Conservation (phyloP, 2,888 invertebrate genomes). For the Merodon equestris region DNA sequence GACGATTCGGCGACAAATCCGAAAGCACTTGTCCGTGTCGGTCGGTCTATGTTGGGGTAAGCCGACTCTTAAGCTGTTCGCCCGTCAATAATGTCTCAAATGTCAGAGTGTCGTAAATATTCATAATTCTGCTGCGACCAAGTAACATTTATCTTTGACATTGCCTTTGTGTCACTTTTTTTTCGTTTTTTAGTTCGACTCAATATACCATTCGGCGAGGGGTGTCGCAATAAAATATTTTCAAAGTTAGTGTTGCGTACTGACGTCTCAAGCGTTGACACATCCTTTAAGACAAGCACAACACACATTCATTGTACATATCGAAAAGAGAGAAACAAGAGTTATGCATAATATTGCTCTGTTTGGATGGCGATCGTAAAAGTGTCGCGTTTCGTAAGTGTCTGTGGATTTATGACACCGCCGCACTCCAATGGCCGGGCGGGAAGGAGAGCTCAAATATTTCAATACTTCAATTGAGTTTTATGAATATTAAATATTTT, state of each 20-base stretch:
- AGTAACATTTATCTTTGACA: background rate
- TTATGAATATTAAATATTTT: constrained; percentile 66
- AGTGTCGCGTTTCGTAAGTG: constrained; percentile 64
- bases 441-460: background rate
- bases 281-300: constrained; percentile 55
- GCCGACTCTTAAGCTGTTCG: constrained; percentile 9
- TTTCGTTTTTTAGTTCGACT: too few species aligned
- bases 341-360: constrained; percentile 41
- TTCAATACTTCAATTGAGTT: constrained; percentile 53
- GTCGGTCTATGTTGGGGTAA: constrained; percentile 59
- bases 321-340: constrained; percentile 16
- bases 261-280: constrained; percentile 44
- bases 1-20: constrained; percentile 45
- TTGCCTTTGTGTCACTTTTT: background rate
- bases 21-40: constrained; percentile 37
- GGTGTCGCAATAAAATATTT: constrained; percentile 34
- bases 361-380: constrained; percentile 52
- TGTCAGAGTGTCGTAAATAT: constrained; percentile 57
- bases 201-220: constrained; percentile 24
- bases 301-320: background rate
- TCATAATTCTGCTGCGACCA: constrained; percentile 46
- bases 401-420: constrained; percentile 57
- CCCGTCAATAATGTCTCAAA: constrained; percentile 48
- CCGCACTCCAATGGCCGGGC: constrained; percentile 26
- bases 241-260: constrained; percentile 34